These are phyloP conservation scores for Trissoscelio sp. DNA, from an alignment of 2,888 invertebrate genomes.

Conservation along the genomic window DNA sequence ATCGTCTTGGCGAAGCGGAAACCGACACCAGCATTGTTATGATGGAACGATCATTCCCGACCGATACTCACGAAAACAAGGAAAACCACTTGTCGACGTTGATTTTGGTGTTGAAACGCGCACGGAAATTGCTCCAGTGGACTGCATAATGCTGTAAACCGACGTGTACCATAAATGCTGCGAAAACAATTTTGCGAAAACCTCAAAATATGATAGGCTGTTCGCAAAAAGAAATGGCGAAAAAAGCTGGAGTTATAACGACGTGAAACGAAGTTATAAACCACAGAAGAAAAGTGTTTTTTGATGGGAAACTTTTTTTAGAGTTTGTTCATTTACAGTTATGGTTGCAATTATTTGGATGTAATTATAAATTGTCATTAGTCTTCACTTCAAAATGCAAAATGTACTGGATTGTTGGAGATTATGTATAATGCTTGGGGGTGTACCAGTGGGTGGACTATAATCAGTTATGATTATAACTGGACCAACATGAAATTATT, in stretches of 20 bases:
- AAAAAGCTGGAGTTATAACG: constrained; percentile 7
- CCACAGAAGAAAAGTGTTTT: background rate
- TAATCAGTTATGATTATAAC: constrained; percentile 39
- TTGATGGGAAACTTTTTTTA: background rate
- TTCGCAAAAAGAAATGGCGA: background rate
- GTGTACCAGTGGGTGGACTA: constrained; percentile 21
- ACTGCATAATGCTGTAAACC: constrained; percentile 41
- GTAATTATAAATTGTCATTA: constrained; percentile 13
- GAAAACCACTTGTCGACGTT: constrained; percentile 71
- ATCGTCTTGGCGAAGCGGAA: constrained; percentile 72
- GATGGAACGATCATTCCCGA: constrained; percentile 76
- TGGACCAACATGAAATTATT: constrained; percentile 16
- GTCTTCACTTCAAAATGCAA: constrained; percentile 5
- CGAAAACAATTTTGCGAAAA: constrained; percentile 43
- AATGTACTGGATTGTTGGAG: constrained; percentile 9
- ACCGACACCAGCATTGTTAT: constrained; percentile 73
- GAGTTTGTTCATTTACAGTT: background rate
- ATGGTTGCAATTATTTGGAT: background rate
- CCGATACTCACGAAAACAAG: constrained; percentile 75
- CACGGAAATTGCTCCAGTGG: constrained; percentile 57
- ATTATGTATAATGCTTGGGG: constrained; percentile 27
- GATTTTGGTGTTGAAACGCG: constrained; percentile 60
- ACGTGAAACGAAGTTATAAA: constrained; percentile 14
- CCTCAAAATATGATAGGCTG: constrained; percentile 36
- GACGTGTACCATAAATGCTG: constrained; percentile 25